A percentile compares a stretch with the other conserved stretches of the same genome.
Conservation (phyloP, 2,113 vertebrate genomes). For the Bubalus kerabau region DNA sequence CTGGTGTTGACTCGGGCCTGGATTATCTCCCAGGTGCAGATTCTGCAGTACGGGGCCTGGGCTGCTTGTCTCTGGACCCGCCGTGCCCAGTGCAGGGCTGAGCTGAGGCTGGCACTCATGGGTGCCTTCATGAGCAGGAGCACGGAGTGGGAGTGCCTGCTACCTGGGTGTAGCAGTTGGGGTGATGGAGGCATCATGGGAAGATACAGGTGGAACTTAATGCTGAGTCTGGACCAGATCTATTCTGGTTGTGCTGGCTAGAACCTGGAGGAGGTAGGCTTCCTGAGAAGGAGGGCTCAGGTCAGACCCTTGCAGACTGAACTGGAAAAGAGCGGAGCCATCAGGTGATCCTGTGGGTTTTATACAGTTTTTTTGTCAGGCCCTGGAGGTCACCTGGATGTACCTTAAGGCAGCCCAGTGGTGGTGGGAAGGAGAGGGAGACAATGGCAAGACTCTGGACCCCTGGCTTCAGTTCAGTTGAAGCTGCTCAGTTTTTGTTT, state of each 20-base stretch:
- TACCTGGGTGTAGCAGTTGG: too few relatives aligned
- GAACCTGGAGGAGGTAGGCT: not conserved
- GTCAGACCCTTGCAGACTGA: not conserved
- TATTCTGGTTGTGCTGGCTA: not conserved
- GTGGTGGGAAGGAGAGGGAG: not conserved
- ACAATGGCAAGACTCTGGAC: not conserved
- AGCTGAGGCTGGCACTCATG: not conserved
- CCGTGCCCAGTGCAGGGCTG: not conserved
- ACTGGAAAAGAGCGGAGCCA: not conserved
- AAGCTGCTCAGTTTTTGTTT: not conserved
- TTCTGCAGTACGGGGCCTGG: not conserved
- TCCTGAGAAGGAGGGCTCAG: not conserved
- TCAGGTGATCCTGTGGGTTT: not conserved
- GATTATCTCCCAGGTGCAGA: not conserved
- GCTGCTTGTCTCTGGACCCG: not conserved
- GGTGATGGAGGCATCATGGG: not conserved
- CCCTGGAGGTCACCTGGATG: rapidly evolving
- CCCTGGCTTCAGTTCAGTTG: not conserved
- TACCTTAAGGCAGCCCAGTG: not conserved
- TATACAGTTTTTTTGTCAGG: not conserved
- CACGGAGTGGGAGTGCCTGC: rapidly evolving
- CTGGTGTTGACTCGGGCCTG: not conserved
- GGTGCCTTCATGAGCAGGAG: not conserved
- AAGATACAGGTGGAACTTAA: not conserved
- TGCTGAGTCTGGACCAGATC: not conserved